Conservation (phyloP, 2,888 invertebrate species). For the Gastracanthus pulcherrimus region DNA sequence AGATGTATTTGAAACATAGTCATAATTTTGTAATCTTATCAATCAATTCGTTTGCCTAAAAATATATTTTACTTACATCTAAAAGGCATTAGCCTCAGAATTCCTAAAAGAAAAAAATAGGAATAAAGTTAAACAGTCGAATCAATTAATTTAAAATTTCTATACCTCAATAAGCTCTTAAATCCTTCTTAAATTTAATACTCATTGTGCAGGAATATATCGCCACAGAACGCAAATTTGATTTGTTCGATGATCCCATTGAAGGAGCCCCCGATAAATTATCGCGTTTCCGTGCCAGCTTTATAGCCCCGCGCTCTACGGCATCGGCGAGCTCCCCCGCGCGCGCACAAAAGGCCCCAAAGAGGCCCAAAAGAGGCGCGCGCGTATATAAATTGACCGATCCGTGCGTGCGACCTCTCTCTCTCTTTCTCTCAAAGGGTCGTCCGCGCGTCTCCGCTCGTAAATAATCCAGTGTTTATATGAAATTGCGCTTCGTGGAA, state of each 20-base stretch:
- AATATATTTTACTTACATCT: too few relatives aligned
- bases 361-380: not conserved
- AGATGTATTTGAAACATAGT: too few relatives aligned
- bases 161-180: not conserved
- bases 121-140: not conserved
- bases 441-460: conserved; percentile 57
- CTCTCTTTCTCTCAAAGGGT: conserved; percentile 55
- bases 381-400: conserved; percentile 53
- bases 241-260: conserved; percentile 52
- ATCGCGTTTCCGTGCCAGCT: conserved; percentile 29
- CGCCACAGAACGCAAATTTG: conserved; percentile 26
- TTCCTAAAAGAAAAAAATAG: too few relatives aligned
- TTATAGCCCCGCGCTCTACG: not conserved
- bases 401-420: conserved; percentile 14
- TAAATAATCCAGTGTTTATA: conserved; percentile 71
- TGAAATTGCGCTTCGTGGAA: conserved; percentile 70
- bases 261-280: conserved; percentile 29
- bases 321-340: too few relatives aligned
- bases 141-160: conserved; percentile 29
- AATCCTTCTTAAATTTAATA: conserved; percentile 23
- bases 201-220: not conserved
- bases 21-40: too few relatives aligned
- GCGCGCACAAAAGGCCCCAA: not conserved
- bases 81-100: too few relatives aligned
- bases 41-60: too few relatives aligned